A percentile compares a stretch with the other conserved stretches of the same genome.
Conservation (phyloP, 2,113 vertebrate genomes). For the Perca schrenkii region DNA sequence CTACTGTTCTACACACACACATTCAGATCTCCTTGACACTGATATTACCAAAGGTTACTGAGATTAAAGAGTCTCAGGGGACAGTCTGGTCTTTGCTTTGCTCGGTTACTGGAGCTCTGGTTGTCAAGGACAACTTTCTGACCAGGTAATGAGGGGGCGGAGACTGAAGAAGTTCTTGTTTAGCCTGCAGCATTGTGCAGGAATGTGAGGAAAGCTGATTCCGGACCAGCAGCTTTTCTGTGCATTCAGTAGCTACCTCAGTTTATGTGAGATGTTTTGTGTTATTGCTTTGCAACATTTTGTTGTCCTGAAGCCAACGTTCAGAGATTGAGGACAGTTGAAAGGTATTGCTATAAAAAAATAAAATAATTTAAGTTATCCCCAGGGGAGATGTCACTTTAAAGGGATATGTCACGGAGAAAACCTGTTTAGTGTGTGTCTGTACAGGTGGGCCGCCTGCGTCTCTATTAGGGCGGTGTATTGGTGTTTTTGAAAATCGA, state of each 20-base stretch:
- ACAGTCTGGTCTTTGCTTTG: constrained; percentile 19
- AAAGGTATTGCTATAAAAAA: not conserved
- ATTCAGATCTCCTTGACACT: not conserved
- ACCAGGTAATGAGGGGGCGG: constrained; percentile 35
- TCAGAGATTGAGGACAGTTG: not conserved
- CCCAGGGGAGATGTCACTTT: too few relatives aligned
- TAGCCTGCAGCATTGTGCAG: not conserved
- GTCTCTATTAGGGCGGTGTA: too few relatives aligned
- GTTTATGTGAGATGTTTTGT: not conserved
- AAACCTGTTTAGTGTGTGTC: too few relatives aligned
- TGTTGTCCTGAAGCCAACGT: not conserved
- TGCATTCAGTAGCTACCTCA: not conserved
- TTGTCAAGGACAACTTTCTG: constrained; percentile 50
- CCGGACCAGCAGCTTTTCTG: constrained; percentile 2
- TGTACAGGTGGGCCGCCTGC: too few relatives aligned
- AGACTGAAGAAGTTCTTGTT: not conserved
- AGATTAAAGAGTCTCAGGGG: constrained; percentile 9
- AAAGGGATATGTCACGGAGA: too few relatives aligned
- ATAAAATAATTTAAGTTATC: not conserved
- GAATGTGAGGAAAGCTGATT: not conserved
- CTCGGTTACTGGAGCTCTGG: not conserved
- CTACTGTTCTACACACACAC: not conserved
- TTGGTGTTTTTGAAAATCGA: too few relatives aligned
- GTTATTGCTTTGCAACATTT: not conserved
- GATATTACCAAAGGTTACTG: constrained; percentile 1